A percentile compares a stretch with the other conserved stretches of the same genome.
These are phyloP conservation scores for Eupithecia pulchellata DNA, from an alignment of 2,888 invertebrate species.

Conservation along the genomic window DNA sequence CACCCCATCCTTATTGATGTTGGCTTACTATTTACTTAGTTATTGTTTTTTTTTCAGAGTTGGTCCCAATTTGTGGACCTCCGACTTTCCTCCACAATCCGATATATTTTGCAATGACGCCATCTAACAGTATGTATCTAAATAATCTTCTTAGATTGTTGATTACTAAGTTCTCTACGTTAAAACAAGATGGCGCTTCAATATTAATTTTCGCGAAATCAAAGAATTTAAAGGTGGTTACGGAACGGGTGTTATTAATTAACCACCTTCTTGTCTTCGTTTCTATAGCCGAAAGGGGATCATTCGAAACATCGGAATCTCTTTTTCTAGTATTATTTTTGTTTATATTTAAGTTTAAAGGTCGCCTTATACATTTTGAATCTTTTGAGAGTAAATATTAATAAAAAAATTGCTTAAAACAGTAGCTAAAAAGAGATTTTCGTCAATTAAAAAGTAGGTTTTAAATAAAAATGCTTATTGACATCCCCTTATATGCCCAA, in stretches of 20 bases:
- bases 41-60: conserved; percentile 34
- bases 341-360: neutral
- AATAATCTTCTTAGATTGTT: neutral
- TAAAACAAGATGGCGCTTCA: neutral
- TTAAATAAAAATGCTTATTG: too few species aligned
- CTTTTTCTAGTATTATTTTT: too few species aligned
- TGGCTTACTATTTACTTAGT: neutral
- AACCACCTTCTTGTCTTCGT: too few species aligned
- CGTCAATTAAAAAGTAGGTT: too few species aligned
- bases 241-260: neutral
- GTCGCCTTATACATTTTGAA: neutral
- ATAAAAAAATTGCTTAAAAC: too few species aligned
- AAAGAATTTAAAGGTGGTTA: neutral
- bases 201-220: neutral
- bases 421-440: too few species aligned
- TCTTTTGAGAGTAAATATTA: too few species aligned
- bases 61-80: conserved; percentile 47
- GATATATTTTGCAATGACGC: conserved; percentile 47
- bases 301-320: too few species aligned
- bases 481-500: too few species aligned
- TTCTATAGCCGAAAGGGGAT: too few species aligned
- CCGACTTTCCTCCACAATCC: conserved; percentile 40
- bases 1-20: too few species aligned
- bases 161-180: neutral
- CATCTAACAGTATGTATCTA: conserved; percentile 38